phyloP scores from a whole-genome alignment of 2,888 invertebrate species.

The Tenthredo distinguenda region DNA sequence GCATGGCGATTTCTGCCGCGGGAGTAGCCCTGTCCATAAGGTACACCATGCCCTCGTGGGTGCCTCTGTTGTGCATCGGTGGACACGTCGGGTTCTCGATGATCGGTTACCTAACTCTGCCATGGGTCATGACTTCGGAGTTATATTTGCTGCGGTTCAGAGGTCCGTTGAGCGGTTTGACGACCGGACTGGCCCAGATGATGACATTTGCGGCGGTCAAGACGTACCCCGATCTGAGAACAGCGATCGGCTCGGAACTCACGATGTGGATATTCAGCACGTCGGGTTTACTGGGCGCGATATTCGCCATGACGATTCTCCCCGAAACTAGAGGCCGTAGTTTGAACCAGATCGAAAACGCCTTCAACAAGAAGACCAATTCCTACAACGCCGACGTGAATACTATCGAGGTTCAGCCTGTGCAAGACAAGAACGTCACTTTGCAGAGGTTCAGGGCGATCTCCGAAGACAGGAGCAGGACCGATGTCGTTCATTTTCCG shows the following conservation, averaged over 20 bases:
- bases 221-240: constrained; percentile 84
- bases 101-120: constrained; percentile 87
- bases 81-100: constrained; percentile 87
- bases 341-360: constrained; percentile 84
- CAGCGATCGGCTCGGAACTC: constrained; percentile 81
- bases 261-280: constrained; percentile 84
- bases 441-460: constrained; percentile 67
- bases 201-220: constrained; percentile 87
- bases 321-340: constrained; percentile 87
- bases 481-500: constrained; percentile 48
- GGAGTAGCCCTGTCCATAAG: constrained; percentile 76
- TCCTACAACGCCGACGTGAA: constrained; percentile 46
- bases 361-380: constrained; percentile 79
- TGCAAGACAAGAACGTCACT: constrained; percentile 62
- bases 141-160: constrained; percentile 85
- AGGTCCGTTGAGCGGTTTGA: constrained; percentile 85
- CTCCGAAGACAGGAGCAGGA: constrained; percentile 66
- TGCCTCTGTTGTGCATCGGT: constrained; percentile 82
- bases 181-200: constrained; percentile 85
- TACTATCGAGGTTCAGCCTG: constrained; percentile 42
- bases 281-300: constrained; percentile 82
- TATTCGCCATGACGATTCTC: constrained; percentile 82
- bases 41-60: constrained; percentile 70
- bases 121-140: constrained; percentile 89
- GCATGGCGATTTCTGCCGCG: constrained; percentile 84